Conservation (phyloP, 2,888 invertebrate species). For the Melinaea marsaeus region DNA sequence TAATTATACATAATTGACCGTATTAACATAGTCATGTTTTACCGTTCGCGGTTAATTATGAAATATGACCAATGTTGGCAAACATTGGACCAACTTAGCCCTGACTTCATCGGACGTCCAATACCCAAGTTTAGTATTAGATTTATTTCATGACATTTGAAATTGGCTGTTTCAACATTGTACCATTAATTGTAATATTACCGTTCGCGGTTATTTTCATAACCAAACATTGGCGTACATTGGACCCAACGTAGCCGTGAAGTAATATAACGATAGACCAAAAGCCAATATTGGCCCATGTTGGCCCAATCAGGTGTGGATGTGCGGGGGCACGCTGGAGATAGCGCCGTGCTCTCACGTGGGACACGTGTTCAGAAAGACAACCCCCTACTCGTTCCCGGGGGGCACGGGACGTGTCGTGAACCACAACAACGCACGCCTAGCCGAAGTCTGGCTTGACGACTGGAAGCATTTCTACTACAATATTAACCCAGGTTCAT, state of each 20-base stretch:
- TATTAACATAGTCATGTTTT: too few relatives aligned
- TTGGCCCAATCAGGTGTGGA: slow-evolving; percentile 88
- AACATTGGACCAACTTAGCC: too few relatives aligned
- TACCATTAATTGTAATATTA: too few relatives aligned
- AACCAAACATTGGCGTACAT: neutral
- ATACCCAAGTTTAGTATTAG: too few relatives aligned
- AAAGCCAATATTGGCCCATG: too few relatives aligned
- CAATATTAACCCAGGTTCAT: slow-evolving; percentile 96
- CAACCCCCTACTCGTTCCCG: slow-evolving; percentile 98
- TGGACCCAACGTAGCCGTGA: too few relatives aligned
- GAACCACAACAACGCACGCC: slow-evolving; percentile 98
- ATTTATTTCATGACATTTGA: too few relatives aligned
- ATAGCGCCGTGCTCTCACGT: slow-evolving; percentile 97
- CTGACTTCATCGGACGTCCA: too few relatives aligned
- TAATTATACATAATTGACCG: too few relatives aligned
- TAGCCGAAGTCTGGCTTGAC: slow-evolving; percentile 99
- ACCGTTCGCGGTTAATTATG: too few relatives aligned
- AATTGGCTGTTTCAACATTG: neutral
- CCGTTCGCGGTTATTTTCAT: neutral
- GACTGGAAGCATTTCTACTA: slow-evolving; percentile 99
- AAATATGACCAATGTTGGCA: too few relatives aligned
- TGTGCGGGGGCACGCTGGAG: slow-evolving; percentile 97
- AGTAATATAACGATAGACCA: too few relatives aligned
- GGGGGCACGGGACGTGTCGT: slow-evolving; percentile 98
- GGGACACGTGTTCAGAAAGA: slow-evolving; percentile 98